phyloP scores from a whole-genome alignment of 2,797 vertebrate genomes.

The Arctocebus calabarensis region DNA sequence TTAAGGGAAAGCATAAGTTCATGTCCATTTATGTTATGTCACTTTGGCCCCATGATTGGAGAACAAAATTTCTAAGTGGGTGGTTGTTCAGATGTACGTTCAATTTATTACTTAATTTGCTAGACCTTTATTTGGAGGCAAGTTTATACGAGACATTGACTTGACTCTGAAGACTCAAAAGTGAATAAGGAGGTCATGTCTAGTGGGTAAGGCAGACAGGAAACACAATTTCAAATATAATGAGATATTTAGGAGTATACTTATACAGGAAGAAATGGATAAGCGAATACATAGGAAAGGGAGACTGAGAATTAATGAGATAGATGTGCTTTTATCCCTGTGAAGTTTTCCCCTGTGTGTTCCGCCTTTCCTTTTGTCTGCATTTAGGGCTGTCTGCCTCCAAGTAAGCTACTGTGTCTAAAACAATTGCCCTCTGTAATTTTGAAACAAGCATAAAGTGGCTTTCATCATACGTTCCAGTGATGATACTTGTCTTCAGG shows the following conservation, averaged over 20 bases:
- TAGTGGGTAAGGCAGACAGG: constrained; percentile 66
- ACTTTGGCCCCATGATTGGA: background rate
- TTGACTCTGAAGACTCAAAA: constrained; percentile 56
- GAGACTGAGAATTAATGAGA: constrained; percentile 57
- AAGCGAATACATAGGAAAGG: constrained; percentile 36
- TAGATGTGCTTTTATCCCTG: constrained; percentile 52
- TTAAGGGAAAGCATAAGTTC: constrained; percentile 42
- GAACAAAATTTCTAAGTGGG: constrained; percentile 38
- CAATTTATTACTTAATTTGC: constrained; percentile 12
- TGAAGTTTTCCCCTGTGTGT: constrained; percentile 14
- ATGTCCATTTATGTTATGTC: background rate
- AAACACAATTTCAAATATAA: constrained; percentile 69
- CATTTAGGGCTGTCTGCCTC: constrained; percentile 9
- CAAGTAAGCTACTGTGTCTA: constrained; percentile 10
- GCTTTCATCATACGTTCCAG: constrained; percentile 42
- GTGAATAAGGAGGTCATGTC: constrained; percentile 51
- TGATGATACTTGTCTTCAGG: constrained; percentile 15
- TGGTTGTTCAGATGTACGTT: background rate
- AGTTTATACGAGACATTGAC: constrained; percentile 48
- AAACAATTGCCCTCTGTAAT: constrained; percentile 37
- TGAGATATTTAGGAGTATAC: constrained; percentile 66
- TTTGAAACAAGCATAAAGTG: constrained; percentile 49
- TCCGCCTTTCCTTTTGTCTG: constrained; percentile 36
- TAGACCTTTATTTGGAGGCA: constrained; percentile 35
- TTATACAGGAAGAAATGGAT: constrained; percentile 23